phyloP scores from a whole-genome alignment of 2,113 vertebrate species.

The Entosphenus tridentatus region DNA sequence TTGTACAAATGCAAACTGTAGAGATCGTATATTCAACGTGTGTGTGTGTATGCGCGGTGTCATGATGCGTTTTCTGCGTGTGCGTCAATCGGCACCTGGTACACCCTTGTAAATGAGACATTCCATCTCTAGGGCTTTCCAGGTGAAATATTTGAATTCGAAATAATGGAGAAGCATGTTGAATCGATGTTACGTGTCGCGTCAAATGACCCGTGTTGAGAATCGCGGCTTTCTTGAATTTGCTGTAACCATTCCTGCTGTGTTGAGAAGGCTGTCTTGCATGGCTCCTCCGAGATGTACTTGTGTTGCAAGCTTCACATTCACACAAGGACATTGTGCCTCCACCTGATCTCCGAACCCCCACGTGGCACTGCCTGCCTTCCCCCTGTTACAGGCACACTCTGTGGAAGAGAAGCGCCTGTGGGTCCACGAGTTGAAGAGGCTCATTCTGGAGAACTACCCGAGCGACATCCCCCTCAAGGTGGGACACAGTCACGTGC shows the following conservation, averaged over 20 bases:
- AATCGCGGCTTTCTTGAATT: too few species aligned
- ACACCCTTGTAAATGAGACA: too few species aligned
- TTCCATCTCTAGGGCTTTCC: too few species aligned
- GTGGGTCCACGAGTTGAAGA: slow-evolving; percentile 66
- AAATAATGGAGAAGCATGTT: too few species aligned
- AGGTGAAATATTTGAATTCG: too few species aligned
- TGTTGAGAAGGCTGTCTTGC: neutral
- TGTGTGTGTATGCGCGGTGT: too few species aligned
- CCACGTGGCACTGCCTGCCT: neutral
- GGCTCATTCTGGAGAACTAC: slow-evolving; percentile 57
- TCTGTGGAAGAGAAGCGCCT: slow-evolving; percentile 65
- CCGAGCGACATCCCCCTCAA: slow-evolving; percentile 55
- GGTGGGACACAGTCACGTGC: slow-evolving; percentile 17
- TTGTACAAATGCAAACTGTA: too few species aligned
- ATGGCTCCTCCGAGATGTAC: neutral
- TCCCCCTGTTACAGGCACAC: slow-evolving; percentile 26
- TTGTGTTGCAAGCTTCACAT: neutral
- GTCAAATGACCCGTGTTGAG: too few species aligned
- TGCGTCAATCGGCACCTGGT: too few species aligned
- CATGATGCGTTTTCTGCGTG: too few species aligned
- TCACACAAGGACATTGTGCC: neutral
- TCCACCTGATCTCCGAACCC: neutral
- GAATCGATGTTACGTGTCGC: too few species aligned
- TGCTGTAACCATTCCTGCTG: neutral
- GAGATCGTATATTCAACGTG: too few species aligned